Evolutionary conservation across 2,113 vertebrate genomes (phyloP).

Genomic region (Pachypanchax playfairii): DNA sequence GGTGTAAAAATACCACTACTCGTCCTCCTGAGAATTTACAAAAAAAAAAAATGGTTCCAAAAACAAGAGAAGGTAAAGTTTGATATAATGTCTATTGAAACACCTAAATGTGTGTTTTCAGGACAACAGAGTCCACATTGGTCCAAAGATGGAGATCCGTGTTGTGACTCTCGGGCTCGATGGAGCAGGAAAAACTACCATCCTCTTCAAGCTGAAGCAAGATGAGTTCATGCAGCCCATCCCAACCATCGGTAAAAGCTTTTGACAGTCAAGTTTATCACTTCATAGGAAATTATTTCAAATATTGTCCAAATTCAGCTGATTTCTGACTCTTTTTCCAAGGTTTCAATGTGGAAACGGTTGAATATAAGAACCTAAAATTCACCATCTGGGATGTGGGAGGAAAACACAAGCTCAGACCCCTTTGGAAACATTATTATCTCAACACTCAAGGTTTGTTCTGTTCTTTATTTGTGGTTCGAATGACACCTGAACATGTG

Average conservation of each 20-base stretch:
- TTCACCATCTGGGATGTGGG: slow-evolving; percentile 99
- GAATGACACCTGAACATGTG: not conserved
- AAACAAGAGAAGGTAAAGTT: too few relatives aligned
- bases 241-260: slow-evolving; percentile 91
- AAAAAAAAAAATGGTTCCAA: not conserved
- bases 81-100: too few relatives aligned
- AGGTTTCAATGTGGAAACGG: slow-evolving; percentile 98
- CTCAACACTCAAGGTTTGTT: slow-evolving; percentile 96
- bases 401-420: slow-evolving; percentile 96
- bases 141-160: slow-evolving; percentile 99
- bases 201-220: slow-evolving; percentile 97
- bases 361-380: slow-evolving; percentile 98
- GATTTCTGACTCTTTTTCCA: slow-evolving; percentile 41
- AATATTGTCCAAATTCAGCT: not conserved
- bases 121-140: slow-evolving; percentile 99
- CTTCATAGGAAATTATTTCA: rapidly evolving
- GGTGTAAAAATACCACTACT: too few relatives aligned
- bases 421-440: slow-evolving; percentile 98
- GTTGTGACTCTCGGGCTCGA: slow-evolving; percentile 96
- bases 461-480: not conserved
- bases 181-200: slow-evolving; percentile 97
- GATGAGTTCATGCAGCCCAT: slow-evolving; percentile 99
- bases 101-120: slow-evolving; percentile 57
- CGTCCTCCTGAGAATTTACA: too few relatives aligned
- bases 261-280: too few relatives aligned